Evolutionary conservation across 2,888 invertebrate genomes (phyloP).

Genomic region (Caenorhabditis sp.): DNA sequence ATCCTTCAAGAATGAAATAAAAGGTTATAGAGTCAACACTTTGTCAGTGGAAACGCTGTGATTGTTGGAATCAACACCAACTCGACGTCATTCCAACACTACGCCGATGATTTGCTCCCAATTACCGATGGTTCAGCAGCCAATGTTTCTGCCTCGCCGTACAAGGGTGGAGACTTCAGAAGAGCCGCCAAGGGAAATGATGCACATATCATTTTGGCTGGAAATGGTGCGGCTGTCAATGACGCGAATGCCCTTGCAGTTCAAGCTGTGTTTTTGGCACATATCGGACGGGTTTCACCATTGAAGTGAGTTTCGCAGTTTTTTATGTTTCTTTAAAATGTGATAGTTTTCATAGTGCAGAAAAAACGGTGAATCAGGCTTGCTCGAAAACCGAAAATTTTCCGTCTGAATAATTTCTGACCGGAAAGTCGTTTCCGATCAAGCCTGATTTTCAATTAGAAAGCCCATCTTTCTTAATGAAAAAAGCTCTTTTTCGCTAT

Average conservation of each 20-base stretch:
- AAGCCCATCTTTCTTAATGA: no score
- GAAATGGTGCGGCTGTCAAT: conserved; percentile 29
- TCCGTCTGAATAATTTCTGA: no score
- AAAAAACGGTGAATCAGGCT: no score
- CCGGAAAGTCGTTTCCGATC: no score
- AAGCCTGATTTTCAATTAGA: no score
- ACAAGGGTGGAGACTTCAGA: conserved; percentile 46
- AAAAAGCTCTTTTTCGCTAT: no score
- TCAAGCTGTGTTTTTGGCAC: conserved; percentile 29
- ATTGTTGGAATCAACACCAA: conserved; percentile 84
- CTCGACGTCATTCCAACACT: conserved; percentile 76
- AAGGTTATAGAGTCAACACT: conserved; percentile 26
- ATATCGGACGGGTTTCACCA: conserved; percentile 19
- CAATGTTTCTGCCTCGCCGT: conserved; percentile 9
- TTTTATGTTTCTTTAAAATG: not conserved
- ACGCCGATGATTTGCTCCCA: conserved; percentile 70
- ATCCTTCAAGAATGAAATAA: not conserved
- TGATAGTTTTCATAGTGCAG: no score
- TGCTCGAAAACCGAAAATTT: no score
- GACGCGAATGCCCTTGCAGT: conserved; percentile 35
- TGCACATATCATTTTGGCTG: conserved; percentile 48
- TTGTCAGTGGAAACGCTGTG: conserved; percentile 78
- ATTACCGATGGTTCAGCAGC: conserved; percentile 15
- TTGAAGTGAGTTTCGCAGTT: not conserved
- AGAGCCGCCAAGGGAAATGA: conserved; percentile 20